Evolutionary conservation across 2,888 invertebrate genomes (phyloP).

Genomic region (Scrobipalpa atriplicella): DNA sequence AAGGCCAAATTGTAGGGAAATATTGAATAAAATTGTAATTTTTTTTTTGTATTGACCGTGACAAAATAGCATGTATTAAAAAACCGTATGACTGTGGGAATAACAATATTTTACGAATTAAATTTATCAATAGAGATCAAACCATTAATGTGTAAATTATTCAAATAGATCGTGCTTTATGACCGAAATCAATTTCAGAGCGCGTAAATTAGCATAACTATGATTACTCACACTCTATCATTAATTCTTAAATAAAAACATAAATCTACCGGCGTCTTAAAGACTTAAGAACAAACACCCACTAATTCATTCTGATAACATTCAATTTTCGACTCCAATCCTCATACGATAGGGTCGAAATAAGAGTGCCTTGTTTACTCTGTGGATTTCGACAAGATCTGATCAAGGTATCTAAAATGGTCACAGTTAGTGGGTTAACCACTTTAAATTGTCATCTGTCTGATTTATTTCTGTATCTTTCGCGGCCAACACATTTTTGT

Average conservation of each 20-base stretch:
- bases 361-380: slow-evolving; percentile 42
- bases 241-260: slow-evolving; percentile 81
- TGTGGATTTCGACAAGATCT: slow-evolving; percentile 77
- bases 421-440: slow-evolving; percentile 84
- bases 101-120: neutral
- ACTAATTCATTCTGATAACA: slow-evolving; percentile 52
- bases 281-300: slow-evolving; percentile 78
- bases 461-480: slow-evolving; percentile 82
- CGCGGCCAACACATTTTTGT: slow-evolving; percentile 78
- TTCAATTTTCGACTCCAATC: slow-evolving; percentile 57
- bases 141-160: neutral
- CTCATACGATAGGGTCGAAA: slow-evolving; percentile 46
- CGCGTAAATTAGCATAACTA: slow-evolving; percentile 76
- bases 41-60: neutral
- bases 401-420: slow-evolving; percentile 83
- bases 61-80: neutral
- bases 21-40: slow-evolving; percentile 40
- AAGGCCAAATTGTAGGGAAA: slow-evolving; percentile 38
- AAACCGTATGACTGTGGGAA: neutral
- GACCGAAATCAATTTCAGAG: slow-evolving; percentile 62
- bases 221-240: slow-evolving; percentile 74
- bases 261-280: slow-evolving; percentile 75
- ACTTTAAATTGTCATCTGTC: slow-evolving; percentile 83
- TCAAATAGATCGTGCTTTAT: slow-evolving; percentile 43
- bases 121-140: neutral